Base-by-base conservation (phyloP, 2,888 invertebrate genomes). In the Ichneumoninae sp. region DNA sequence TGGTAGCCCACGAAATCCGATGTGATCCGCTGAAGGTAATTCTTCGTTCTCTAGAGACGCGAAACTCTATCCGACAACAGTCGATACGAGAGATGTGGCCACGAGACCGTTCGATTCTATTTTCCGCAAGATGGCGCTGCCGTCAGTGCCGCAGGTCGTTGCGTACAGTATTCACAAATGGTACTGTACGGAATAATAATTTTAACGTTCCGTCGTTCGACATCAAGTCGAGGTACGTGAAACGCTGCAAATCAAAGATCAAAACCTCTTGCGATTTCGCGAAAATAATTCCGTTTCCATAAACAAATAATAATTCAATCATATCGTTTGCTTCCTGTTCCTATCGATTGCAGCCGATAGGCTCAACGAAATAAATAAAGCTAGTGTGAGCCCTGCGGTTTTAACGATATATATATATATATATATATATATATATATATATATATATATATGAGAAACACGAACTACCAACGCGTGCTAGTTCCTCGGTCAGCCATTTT, bases 401-500 rank as follows among this genome's bases (percentile, higher is more conserved):
- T 33, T 16, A 33, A 33, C 62, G 22, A 10, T 57, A 57, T 26
- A 26, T 26, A 26, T 57, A 57, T 57, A 26, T 47, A 57, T 57
- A 26, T 47, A 57, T 57, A 26, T 47, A 47, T 47, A 22, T 4
- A 57, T 26, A 26, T 26, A 26, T 57, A 57, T 57, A 26, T 47
- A 57, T 57, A 26, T 47, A 57, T 57, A 26, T 47, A 47, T 47
- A 22, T 4, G 57, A 57, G 26, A 57, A 57, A 62, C 60, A 30
- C 16, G 30, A 62, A 62, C 62, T 30, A 62, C 62, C 30, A 62
- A 30, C 40, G 62, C 54, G 33, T 66, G 74, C 52, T 80, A 44
- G 83, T 82, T 79, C 78, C 65, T 78, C 68, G 54, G 87, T 87
- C 92, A 87, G 91, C 92, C 92, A 92, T 92, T 90, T 92, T 92